Percentiles rank a stretch among this genome's conserved stretches.
These are phyloP conservation scores for Tonatia bakeri DNA, from an alignment of 2,113 vertebrate species.

Conservation along the genomic window DNA sequence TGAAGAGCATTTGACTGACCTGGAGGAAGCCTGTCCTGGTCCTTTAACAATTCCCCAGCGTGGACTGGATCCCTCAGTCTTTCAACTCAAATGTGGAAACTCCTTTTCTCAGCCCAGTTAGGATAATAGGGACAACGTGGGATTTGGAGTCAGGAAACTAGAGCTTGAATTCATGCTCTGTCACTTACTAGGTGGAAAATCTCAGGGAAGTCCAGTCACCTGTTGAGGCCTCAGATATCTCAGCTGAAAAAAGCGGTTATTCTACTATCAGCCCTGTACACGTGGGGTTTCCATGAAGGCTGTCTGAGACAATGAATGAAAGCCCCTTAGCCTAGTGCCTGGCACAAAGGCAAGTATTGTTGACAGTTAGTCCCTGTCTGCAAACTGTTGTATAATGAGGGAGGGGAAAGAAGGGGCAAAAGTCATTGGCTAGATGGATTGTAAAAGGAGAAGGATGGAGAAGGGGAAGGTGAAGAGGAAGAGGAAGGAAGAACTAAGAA, in stretches of 20 bases:
- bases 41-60: fast-evolving
- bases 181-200: not conserved
- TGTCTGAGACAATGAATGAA: not conserved
- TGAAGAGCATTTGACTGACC: not conserved
- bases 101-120: not conserved
- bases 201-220: not conserved
- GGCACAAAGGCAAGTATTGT: not conserved
- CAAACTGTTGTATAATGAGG: not conserved
- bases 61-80: not conserved
- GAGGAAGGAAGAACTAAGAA: not conserved
- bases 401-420: not conserved
- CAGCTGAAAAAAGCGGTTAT: not conserved
- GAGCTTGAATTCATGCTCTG: not conserved
- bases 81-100: not conserved
- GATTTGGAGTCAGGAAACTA: not conserved
- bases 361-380: not conserved
- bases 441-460: not conserved
- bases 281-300: not conserved
- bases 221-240: not conserved
- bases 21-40: not conserved
- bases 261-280: fast-evolving
- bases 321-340: not conserved
- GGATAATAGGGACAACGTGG: not conserved
- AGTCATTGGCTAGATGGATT: not conserved
- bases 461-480: not conserved